Conservation (phyloP, 2,888 invertebrate species). For the Ceraclea dissimilis region DNA sequence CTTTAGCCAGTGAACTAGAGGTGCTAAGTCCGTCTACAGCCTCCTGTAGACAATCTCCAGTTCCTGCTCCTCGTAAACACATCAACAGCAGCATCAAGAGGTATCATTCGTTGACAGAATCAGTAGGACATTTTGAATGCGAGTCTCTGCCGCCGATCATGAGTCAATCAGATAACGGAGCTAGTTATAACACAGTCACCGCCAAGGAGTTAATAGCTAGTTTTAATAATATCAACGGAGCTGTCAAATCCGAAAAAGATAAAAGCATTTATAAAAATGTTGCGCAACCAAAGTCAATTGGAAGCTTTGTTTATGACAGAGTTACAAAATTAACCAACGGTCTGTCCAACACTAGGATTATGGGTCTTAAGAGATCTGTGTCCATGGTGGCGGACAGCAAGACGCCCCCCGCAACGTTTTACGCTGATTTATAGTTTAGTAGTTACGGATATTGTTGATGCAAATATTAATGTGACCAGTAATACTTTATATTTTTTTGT, state of each 20-base stretch:
- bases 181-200: slow-evolving; percentile 8
- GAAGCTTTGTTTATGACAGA: slow-evolving; percentile 22
- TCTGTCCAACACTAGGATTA: slow-evolving; percentile 10
- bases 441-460: neutral
- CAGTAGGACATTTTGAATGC: neutral
- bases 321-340: slow-evolving; percentile 21
- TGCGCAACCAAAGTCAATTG: slow-evolving; percentile 15
- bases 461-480: neutral
- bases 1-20: neutral
- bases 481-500: neutral
- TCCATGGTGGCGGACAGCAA: slow-evolving; percentile 21
- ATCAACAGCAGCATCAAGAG: slow-evolving; percentile 7
- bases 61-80: neutral
- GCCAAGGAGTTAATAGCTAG: slow-evolving; percentile 19
- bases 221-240: slow-evolving; percentile 15
- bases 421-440: slow-evolving; percentile 19
- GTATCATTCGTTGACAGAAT: slow-evolving; percentile 10
- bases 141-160: slow-evolving; percentile 7
- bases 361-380: slow-evolving; percentile 17
- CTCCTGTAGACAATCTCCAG: neutral
- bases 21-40: neutral
- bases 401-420: slow-evolving; percentile 13
- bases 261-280: neutral
- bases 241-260: neutral
- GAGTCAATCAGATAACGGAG: slow-evolving; percentile 9